Base-by-base conservation (phyloP, 2,888 invertebrate genomes). In the Unio pictorum region DNA sequence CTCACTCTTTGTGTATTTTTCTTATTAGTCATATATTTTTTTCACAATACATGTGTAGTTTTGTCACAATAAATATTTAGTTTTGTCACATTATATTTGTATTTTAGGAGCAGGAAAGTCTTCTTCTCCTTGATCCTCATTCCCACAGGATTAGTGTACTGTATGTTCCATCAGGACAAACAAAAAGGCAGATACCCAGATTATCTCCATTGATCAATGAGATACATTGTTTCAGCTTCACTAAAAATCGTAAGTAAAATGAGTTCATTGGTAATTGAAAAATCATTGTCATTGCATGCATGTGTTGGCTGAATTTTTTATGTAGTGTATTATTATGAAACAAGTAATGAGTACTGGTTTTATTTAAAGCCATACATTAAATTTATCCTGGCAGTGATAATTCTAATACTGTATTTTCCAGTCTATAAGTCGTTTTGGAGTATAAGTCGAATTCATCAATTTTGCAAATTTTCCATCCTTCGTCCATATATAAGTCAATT, bases 121-220 rank as follows among this genome's bases (percentile, higher is more conserved):
- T 88, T 73, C 83, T 86, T 62, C 71, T 89, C 62, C 80, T 87
- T 57, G 81, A 88, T 71, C 59, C 86, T 58, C 81, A 84, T 61
- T 76, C 74, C 17, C 79, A 84, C 20, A 73, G 88, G 34, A 73
- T 85, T 55, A 88, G 88, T 80, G 84, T 89, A 8, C 74, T 89
- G 45, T 89, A 87, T 75, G 78, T 89, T 30, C 88, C 87, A 45
- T 88, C 88, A 18, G 88, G 89, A 7, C 88, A 87, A 72, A 89
- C 89, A 15, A 86, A 87, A 66, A 72, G 80, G 62, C 85, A 81
- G 69, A 73, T 89, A 7, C 75, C 84, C 64, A 87, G 85, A 66
- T 75, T 89, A 7, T 83, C 87, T 64, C 79, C 82, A n/a, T 68
- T 88, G 26, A 71, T 86, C 8, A 71, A 82, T 57, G 78, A 86